Base-by-base conservation (phyloP, 2,888 invertebrate genomes). In the Tenthredo livida region DNA sequence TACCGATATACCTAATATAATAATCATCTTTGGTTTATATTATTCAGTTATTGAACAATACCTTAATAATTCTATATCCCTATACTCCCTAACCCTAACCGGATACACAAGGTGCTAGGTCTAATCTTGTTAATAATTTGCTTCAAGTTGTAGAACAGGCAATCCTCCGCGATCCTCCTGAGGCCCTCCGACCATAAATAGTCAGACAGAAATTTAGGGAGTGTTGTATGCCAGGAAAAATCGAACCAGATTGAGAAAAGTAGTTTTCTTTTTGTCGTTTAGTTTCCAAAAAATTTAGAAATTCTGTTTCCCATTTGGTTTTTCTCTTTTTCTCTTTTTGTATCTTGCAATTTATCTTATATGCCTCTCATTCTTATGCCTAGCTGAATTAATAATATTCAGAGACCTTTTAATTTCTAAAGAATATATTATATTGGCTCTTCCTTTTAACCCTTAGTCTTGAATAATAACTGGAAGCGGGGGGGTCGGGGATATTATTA, bases 101-200 rank as follows among this genome's bases (percentile, higher is more conserved):
- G 25, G 25, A 61, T 61, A 61, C 25, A n/a, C 54, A 54, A 61
- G 21, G 17, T 33, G 15, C 15, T 29, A 4, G 61, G 17, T 33
- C 33, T 67, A 33, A 67, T 67, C 67, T 67, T 33, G 33, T 67
- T 25, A 67, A 67, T 67, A 33, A 67, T 67, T 67, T 33, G 17
- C 33, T 7, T 6, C 17, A 33, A 6, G 15, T 15, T 33, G 15
- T 67, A 67, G 15, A 33, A 29, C 67, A 67, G 33, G 25, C 33
- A 67, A 67, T 67, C n/a, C n/a, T 67, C 15, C 33, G 33, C 17
- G 67, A 25, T 67, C 67, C 67, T 67, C 17, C 12, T 4, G 67
- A 61, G 61, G 12, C 4, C 33, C 33, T 25, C 67, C 15, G 17
- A 29, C 67, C 67, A 67, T 67, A 33, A 67, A 67, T 67, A 67